Conservation (phyloP, 2,797 vertebrate species). For the Aythya fuligula region DNA sequence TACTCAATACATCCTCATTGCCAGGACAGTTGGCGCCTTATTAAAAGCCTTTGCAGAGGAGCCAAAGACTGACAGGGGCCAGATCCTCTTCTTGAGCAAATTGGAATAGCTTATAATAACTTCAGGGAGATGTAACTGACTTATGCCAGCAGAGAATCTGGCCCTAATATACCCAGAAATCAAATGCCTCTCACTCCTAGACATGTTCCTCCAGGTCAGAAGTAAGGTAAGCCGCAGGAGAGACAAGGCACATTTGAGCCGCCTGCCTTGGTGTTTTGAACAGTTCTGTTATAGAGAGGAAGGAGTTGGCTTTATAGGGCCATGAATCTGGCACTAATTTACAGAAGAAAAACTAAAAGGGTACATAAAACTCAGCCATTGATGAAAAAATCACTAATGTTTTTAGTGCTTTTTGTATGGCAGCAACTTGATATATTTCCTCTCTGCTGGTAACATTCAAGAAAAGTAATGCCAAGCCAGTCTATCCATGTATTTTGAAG, state of each 20-base stretch:
- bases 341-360: not conserved
- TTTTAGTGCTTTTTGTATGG: not conserved
- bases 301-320: not conserved
- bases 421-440: not conserved
- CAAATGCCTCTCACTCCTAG: not conserved
- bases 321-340: slow-evolving; percentile 36
- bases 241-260: not conserved
- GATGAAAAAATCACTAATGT: not conserved
- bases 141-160: slow-evolving; percentile 4
- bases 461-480: not conserved
- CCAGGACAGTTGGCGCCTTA: slow-evolving; percentile 31
- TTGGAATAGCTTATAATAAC: not conserved
- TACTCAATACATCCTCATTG: not conserved
- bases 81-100: slow-evolving; percentile 20
- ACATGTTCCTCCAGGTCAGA: not conserved
- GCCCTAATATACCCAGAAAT: not conserved
- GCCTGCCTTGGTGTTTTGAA: not conserved
- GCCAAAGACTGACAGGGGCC: slow-evolving; percentile 18
- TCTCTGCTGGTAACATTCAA: not conserved
- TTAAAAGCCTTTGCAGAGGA: slow-evolving; percentile 49
- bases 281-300: not conserved
- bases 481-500: not conserved
- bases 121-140: not conserved
- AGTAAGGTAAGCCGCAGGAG: not conserved
- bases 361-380: not conserved